These are phyloP conservation scores for Lacerta agilis DNA, from an alignment of 2,797 vertebrate species.

Conservation along the genomic window DNA sequence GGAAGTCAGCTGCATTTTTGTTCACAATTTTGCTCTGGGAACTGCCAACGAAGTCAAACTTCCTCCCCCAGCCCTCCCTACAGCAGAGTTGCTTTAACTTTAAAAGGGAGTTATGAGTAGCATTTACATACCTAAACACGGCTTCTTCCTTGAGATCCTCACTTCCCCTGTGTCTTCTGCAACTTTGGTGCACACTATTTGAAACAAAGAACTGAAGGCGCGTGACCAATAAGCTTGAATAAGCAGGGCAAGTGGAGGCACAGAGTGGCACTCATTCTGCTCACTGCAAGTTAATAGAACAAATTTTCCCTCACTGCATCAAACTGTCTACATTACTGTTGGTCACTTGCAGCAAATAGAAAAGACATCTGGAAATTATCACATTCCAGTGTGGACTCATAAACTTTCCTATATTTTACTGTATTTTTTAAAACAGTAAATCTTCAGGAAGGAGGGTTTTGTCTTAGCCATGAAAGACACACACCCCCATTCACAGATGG, in stretches of 20 bases:
- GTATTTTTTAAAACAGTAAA: background rate
- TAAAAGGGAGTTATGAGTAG: background rate
- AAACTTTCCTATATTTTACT: conserved; percentile 40
- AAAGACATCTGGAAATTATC: conserved; percentile 53
- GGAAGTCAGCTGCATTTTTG: too few relatives aligned
- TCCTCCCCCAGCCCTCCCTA: too few relatives aligned
- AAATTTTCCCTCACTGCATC: background rate
- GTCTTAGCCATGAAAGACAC: conserved; percentile 8
- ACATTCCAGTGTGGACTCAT: conserved; percentile 17
- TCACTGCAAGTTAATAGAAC: conserved; percentile 7
- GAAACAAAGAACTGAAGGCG: conserved; percentile 38
- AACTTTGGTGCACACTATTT: conserved; percentile 56
- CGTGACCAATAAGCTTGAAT: conserved; percentile 42
- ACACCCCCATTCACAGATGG: background rate
- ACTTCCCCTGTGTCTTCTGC: conserved; percentile 31
- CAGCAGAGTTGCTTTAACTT: conserved; percentile 8
- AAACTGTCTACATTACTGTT: conserved; percentile 1
- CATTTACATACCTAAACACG: background rate
- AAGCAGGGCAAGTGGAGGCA: conserved; percentile 50
- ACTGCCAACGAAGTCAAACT: too few relatives aligned
- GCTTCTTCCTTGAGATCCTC: background rate
- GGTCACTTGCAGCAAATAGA: conserved; percentile 6
- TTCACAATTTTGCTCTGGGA: too few relatives aligned
- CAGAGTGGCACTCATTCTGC: background rate
- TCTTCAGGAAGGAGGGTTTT: background rate